phyloP scores from a whole-genome alignment of 92 coral and sea anemone genomes.

The Paragorgia papillata region DNA sequence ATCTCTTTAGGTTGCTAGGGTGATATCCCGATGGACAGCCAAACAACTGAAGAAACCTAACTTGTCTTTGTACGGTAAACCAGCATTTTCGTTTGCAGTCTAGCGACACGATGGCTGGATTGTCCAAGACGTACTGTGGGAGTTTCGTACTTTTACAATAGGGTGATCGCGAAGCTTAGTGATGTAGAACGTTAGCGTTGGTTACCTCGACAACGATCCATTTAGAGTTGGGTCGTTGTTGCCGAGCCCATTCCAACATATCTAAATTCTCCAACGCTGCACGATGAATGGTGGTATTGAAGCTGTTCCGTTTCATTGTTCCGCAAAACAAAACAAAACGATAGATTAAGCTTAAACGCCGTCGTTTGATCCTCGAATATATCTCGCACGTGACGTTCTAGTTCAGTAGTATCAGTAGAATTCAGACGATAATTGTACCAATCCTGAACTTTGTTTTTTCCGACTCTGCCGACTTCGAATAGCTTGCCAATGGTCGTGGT shows the following conservation, averaged over 20 bases:
- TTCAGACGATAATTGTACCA: conserved; percentile 48
- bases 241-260: conserved; percentile 47
- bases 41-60: conserved; percentile 54
- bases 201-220: conserved; percentile 47
- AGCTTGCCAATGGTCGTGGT: conserved; percentile 51
- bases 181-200: conserved; percentile 28
- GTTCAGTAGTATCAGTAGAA: conserved; percentile 37
- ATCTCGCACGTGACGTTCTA: conserved; percentile 24
- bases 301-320: conserved; percentile 58
- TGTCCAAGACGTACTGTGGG: conserved; percentile 37
- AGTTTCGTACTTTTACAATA: conserved; percentile 23
- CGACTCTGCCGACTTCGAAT: conserved; percentile 58
- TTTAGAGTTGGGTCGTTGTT: conserved; percentile 55
- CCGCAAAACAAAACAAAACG: conserved; percentile 46
- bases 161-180: conserved; percentile 53
- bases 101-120: conserved; percentile 25
- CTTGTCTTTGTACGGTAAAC: conserved; percentile 41
- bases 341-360: conserved; percentile 52
- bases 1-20: conserved; percentile 45
- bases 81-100: not conserved
- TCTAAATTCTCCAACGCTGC: conserved; percentile 45
- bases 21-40: conserved; percentile 57
- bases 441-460: too few relatives aligned
- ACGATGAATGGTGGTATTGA: conserved; percentile 47
- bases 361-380: conserved; percentile 50